Evolutionary conservation across 2,797 vertebrate species (phyloP).

Genomic region (Notoglanidium macrostoma): DNA sequence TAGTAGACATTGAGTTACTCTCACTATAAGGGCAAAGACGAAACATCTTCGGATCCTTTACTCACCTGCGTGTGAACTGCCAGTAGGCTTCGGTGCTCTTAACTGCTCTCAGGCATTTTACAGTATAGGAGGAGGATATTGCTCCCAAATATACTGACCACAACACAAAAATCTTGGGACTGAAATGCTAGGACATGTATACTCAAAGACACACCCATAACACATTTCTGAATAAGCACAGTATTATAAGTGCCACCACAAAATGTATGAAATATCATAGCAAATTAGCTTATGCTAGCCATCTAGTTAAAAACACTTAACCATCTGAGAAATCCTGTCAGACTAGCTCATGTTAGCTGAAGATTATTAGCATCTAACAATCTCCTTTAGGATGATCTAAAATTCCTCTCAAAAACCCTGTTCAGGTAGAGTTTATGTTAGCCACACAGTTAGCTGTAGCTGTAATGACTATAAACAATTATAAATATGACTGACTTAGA

Average conservation of each 20-base stretch:
- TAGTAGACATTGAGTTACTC: background rate
- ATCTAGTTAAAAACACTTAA: background rate
- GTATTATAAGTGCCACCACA: background rate
- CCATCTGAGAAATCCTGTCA: background rate
- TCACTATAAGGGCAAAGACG: background rate
- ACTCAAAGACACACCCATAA: background rate
- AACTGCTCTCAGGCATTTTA: background rate
- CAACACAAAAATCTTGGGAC: background rate
- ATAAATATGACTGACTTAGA: background rate
- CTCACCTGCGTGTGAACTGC: background rate
- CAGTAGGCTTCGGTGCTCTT: background rate
- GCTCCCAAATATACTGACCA: background rate
- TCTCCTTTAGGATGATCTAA: background rate
- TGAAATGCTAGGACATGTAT: background rate
- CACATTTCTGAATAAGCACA: background rate
- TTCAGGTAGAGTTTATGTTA: background rate
- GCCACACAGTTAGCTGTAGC: background rate
- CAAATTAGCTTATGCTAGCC: background rate
- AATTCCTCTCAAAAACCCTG: background rate
- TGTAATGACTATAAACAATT: background rate
- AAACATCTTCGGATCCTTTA: background rate
- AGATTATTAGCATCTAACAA: background rate
- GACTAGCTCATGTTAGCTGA: background rate
- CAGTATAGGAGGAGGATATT: background rate
- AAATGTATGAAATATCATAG: background rate